phyloP scores from a whole-genome alignment of 2,113 vertebrate species.

The Macaca fascicularis region T2T-MFA8v1.1 NC_088385.1:96237001-96237500 shows the following conservation, averaged over 20 bases:
- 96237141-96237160: not conserved
- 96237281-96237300: not conserved
- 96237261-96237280: not conserved
- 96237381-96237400: no score
- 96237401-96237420: no score
- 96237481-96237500: no score
- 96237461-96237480: no score
- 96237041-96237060: not conserved
- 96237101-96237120: not conserved
- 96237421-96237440: no score
- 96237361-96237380: no score
- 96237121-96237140: not conserved
- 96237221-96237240: not conserved
- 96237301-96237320: not conserved
- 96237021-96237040: not conserved
- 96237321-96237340: no score
- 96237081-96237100: not conserved
- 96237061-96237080: not conserved
- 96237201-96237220: not conserved
- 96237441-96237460: no score
- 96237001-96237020: not conserved
- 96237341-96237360: no score
- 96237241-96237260: not conserved
- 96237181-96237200: not conserved
- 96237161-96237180: not conserved